Evolutionary conservation across 2,888 invertebrate species (phyloP).

Genomic region (Amblyjoppa proteus): DNA sequence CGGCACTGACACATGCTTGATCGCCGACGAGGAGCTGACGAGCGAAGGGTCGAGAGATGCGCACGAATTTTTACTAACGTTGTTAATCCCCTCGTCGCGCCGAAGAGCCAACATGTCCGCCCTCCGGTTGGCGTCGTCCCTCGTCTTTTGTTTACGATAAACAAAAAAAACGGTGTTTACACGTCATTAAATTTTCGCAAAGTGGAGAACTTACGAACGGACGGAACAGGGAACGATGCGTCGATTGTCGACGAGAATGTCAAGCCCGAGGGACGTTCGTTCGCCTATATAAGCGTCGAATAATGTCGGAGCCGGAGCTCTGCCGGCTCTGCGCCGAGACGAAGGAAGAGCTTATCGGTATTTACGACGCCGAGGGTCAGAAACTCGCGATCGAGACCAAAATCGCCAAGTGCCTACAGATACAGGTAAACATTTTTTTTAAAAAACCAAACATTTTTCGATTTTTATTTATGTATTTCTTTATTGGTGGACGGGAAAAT

Average conservation of each 20-base stretch:
- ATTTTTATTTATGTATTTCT: not conserved
- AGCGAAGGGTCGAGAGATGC: not conserved
- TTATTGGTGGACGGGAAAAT: too few relatives aligned
- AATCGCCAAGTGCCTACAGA: constrained; percentile 84
- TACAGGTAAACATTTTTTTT: constrained; percentile 79
- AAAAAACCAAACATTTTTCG: not conserved
- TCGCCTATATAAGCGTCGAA: constrained; percentile 32
- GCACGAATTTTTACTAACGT: not conserved
- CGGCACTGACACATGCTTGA: not conserved
- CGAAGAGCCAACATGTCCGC: constrained; percentile 78
- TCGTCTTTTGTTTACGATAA: constrained; percentile 78
- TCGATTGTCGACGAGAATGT: constrained; percentile 20
- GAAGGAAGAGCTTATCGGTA: constrained; percentile 83
- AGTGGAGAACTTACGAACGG: not conserved
- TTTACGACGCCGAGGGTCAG: constrained; percentile 84
- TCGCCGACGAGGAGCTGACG: not conserved
- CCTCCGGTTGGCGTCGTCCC: constrained; percentile 75
- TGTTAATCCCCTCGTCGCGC: constrained; percentile 39
- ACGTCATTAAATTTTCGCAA: too few relatives aligned
- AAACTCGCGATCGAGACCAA: constrained; percentile 83
- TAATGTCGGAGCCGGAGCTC: constrained; percentile 79
- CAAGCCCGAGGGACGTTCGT: constrained; percentile 1
- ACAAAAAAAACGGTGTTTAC: constrained; percentile 25
- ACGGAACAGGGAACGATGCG: constrained; percentile 19
- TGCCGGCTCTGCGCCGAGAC: constrained; percentile 85